phyloP scores from a whole-genome alignment of 35 echinoderm and acorn worm genomes.

The Acanthaster planci region DNA sequence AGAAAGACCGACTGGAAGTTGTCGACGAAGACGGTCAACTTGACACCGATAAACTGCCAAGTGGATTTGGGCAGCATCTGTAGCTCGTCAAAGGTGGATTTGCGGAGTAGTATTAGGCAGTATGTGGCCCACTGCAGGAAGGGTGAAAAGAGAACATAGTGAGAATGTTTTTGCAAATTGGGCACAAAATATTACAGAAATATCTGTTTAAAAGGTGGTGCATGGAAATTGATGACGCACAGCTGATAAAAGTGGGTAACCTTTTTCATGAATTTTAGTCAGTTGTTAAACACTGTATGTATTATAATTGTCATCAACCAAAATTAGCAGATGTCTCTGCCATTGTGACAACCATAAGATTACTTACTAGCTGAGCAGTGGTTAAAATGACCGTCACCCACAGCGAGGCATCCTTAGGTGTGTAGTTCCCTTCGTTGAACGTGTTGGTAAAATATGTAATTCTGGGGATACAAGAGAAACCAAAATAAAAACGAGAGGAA shows the following conservation, averaged over 20 bases:
- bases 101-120: constrained; percentile 28
- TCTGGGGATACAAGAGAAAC: neutral
- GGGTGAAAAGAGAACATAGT: neutral
- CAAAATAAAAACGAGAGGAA: neutral
- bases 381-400: neutral
- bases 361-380: constrained; percentile 3
- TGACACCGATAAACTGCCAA: constrained; percentile 25
- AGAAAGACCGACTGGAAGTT: constrained; percentile 21
- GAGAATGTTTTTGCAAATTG: no score
- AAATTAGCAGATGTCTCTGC: no score
- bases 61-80: constrained; percentile 18
- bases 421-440: neutral
- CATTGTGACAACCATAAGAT: no score
- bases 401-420: neutral
- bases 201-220: neutral
- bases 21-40: constrained; percentile 16
- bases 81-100: constrained; percentile 23
- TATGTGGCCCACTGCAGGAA: constrained; percentile 35
- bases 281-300: neutral
- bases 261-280: neutral
- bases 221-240: neutral
- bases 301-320: neutral
- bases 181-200: neutral
- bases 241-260: neutral
- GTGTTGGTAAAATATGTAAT: neutral